phyloP scores from a whole-genome alignment of 1,140 invertebrate species.

The Lithobius niger region DNA sequence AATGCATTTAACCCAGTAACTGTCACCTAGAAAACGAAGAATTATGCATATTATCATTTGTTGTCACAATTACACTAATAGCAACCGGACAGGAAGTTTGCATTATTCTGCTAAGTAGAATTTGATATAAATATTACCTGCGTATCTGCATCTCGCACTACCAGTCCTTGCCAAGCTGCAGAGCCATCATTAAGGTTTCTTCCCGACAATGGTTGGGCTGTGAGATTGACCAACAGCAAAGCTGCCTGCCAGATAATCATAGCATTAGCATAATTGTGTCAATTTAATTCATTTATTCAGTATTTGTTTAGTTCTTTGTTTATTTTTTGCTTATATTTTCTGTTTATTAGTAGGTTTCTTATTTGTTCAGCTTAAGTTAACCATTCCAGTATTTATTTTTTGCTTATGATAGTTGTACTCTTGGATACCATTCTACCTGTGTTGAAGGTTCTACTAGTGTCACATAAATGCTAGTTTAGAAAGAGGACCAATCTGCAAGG shows the following conservation, averaged over 20 bases:
- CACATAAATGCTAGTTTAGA: too few relatives aligned
- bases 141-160: conserved; percentile 27
- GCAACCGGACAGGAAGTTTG: background rate
- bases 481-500: too few relatives aligned
- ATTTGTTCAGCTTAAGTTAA: background rate
- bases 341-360: background rate
- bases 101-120: background rate
- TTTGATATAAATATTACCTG: conserved; percentile 18
- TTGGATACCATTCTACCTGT: too few relatives aligned
- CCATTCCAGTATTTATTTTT: background rate
- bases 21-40: conserved; percentile 19
- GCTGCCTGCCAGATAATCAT: conserved; percentile 22
- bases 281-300: background rate
- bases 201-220: conserved; percentile 26
- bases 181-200: conserved; percentile 19
- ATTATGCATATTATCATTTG: background rate
- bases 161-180: conserved; percentile 28
- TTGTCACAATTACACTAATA: background rate
- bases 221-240: conserved; percentile 28
- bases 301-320: background rate
- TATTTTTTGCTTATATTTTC: background rate
- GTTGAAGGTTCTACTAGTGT: too few relatives aligned
- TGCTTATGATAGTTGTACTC: too few relatives aligned
- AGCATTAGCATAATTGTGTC: background rate
- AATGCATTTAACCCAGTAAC: conserved; percentile 11